These are phyloP conservation scores for Scaeva pyrastri DNA, from an alignment of 2,888 invertebrate genomes.

Conservation along the genomic window DNA sequence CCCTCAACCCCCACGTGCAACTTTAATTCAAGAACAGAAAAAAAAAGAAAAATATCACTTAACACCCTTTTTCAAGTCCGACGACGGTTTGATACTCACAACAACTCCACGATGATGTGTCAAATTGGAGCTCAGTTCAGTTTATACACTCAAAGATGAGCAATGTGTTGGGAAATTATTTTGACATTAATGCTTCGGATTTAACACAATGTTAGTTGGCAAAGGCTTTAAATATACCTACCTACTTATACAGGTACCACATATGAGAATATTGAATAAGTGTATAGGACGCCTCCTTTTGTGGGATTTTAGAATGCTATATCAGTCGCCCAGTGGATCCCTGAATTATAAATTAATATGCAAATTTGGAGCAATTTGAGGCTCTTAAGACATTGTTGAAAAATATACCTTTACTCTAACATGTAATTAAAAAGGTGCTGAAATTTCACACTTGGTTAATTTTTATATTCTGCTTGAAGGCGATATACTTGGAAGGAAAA, in stretches of 20 bases:
- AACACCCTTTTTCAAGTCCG: slow-evolving; percentile 48
- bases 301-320: slow-evolving; percentile 22
- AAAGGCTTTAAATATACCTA: background rate
- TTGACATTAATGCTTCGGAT: slow-evolving; percentile 66
- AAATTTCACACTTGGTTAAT: slow-evolving; percentile 46
- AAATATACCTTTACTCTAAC: slow-evolving; percentile 20
- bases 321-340: background rate
- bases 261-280: too few relatives aligned
- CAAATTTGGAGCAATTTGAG: slow-evolving; percentile 57
- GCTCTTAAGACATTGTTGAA: slow-evolving; percentile 37
- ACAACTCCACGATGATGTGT: slow-evolving; percentile 59
- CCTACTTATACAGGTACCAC: too few relatives aligned
- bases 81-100: slow-evolving; percentile 1
- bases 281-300: slow-evolving; percentile 56
- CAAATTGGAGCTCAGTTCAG: slow-evolving; percentile 46
- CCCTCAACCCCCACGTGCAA: slow-evolving; percentile 20
- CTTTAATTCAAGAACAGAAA: slow-evolving; percentile 30
- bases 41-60: slow-evolving; percentile 67
- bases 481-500: slow-evolving; percentile 2
- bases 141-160: slow-evolving; percentile 43
- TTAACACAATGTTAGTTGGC: slow-evolving; percentile 44
- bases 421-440: slow-evolving; percentile 70
- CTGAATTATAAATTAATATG: slow-evolving; percentile 55
- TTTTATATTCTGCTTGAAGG: slow-evolving; percentile 59
- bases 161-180: slow-evolving; percentile 65